These are phyloP conservation scores for Pseudomyrmex dendroicus DNA, from an alignment of 1,140 invertebrate species.

Conservation along the genomic window DNA sequence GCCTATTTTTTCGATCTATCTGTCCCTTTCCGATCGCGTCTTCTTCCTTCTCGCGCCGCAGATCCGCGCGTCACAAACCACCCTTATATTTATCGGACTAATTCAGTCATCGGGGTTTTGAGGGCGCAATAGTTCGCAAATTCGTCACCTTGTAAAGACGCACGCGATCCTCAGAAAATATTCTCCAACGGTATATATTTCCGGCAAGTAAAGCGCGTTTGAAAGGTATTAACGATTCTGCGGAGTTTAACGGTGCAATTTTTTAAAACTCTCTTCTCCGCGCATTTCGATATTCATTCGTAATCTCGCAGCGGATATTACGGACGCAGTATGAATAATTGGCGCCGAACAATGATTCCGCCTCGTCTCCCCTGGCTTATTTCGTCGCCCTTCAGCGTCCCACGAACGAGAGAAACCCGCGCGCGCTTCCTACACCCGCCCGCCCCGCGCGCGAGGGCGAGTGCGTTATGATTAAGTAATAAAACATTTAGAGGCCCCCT, in stretches of 20 bases:
- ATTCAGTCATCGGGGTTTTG: slow-evolving; percentile 62
- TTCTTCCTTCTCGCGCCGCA: slow-evolving; percentile 13
- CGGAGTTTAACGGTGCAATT: not conserved
- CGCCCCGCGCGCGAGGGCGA: slow-evolving; percentile 46
- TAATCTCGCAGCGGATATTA: slow-evolving; percentile 16
- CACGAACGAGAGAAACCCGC: slow-evolving; percentile 35
- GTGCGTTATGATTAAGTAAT: slow-evolving; percentile 84
- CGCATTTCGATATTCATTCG: not conserved
- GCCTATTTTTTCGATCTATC: slow-evolving; percentile 76
- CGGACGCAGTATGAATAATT: slow-evolving; percentile 71
- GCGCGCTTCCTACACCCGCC: slow-evolving; percentile 47
- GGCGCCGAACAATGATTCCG: slow-evolving; percentile 63
- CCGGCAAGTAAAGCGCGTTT: not conserved
- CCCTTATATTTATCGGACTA: slow-evolving; percentile 65
- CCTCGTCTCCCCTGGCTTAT: slow-evolving; percentile 50
- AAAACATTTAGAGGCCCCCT: slow-evolving; percentile 81
- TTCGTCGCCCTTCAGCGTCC: slow-evolving; percentile 57
- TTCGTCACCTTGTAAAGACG: not conserved
- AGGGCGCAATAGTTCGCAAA: not conserved
- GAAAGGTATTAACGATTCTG: not conserved
- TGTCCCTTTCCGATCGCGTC: slow-evolving; percentile 58
- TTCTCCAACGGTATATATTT: not conserved
- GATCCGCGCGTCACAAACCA: slow-evolving; percentile 11
- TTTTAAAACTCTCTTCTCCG: not conserved
- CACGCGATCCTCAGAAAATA: not conserved